These are phyloP conservation scores for Cheilosia soror DNA, from an alignment of 2,888 invertebrate species.

Conservation along the genomic window DNA sequence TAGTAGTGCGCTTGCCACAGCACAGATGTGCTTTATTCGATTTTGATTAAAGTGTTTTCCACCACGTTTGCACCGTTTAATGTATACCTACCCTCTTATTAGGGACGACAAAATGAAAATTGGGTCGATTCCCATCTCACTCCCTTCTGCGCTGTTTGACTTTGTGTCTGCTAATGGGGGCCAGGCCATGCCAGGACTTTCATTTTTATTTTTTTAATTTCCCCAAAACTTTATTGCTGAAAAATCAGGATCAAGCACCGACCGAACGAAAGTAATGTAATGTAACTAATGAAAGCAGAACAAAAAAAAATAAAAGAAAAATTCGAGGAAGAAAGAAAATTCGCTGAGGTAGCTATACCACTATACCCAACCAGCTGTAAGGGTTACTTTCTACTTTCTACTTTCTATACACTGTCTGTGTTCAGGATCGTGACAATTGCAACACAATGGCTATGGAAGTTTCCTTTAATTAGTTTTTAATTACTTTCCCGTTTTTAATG, in stretches of 20 bases:
- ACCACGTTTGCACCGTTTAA: conserved; percentile 46
- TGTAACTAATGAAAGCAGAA: conserved; percentile 54
- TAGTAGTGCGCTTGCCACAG: conserved; percentile 12
- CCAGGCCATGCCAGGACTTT: conserved; percentile 7
- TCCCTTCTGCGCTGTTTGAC: conserved; percentile 18
- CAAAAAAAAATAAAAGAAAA: background rate
- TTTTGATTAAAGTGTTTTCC: conserved; percentile 57
- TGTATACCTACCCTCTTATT: conserved; percentile 6
- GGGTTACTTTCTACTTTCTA: conserved; percentile 29
- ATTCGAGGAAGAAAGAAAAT: background rate
- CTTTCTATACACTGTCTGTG: background rate
- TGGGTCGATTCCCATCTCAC: background rate
- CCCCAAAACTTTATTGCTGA: conserved; percentile 51
- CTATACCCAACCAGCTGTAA: conserved; percentile 29
- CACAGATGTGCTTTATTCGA: conserved; percentile 49
- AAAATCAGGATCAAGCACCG: conserved; percentile 49
- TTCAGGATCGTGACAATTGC: conserved; percentile 52
- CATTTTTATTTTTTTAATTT: conserved; percentile 16
- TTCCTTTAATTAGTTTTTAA: conserved; percentile 64
- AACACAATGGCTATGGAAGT: conserved; percentile 33
- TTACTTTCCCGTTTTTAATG: conserved; percentile 43
- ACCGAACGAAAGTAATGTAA: conserved; percentile 42
- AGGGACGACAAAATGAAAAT: background rate
- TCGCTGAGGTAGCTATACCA: conserved; percentile 35
- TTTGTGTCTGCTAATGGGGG: conserved; percentile 45